Conservation (phyloP, 2,113 vertebrate species). For the Carassius auratus region DNA sequence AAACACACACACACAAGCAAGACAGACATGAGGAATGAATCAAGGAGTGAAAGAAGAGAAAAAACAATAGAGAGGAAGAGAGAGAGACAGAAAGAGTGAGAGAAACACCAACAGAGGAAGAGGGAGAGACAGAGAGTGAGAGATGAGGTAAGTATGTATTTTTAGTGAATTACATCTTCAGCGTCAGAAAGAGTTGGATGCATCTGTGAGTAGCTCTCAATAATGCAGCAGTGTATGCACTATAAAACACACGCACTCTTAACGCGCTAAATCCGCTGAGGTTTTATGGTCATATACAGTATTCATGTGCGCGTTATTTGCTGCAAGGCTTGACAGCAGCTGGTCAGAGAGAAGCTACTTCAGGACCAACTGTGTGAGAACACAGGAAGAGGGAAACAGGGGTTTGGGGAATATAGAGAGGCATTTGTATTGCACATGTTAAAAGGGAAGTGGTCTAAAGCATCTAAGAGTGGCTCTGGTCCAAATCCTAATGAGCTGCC, state of each 20-base stretch:
- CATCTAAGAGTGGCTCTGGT: constrained; percentile 3
- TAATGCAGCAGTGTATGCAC: constrained; percentile 55
- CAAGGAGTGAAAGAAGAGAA: constrained; percentile 1
- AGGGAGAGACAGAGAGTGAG: constrained; percentile 19
- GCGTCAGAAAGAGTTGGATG: constrained; percentile 53
- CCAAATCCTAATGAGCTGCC: constrained; percentile 19
- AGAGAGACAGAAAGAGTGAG: background rate
- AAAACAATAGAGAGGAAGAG: background rate
- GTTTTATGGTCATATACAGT: constrained; percentile 37
- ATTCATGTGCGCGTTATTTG: constrained; percentile 39
- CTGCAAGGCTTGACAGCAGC: constrained; percentile 34
- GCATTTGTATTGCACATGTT: constrained; percentile 4
- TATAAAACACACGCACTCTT: constrained; percentile 46
- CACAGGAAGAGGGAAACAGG: constrained; percentile 15
- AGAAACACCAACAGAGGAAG: constrained; percentile 20
- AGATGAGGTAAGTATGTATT: constrained; percentile 54
- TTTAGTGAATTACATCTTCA: constrained; percentile 50
- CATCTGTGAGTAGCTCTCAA: constrained; percentile 55
- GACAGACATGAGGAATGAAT: constrained; percentile 1
- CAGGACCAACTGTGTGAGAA: constrained; percentile 8
- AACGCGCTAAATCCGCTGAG: constrained; percentile 39
- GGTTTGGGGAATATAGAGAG: constrained; percentile 21
- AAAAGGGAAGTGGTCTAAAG: background rate
- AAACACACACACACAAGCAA: background rate
- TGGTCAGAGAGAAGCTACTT: constrained; percentile 32